Percentiles rank a stretch among this genome's conserved stretches.
Conservation (phyloP, 30 jellyfish, hydroid and myxozoan species). For the Haliclystus octoradiatus region DNA sequence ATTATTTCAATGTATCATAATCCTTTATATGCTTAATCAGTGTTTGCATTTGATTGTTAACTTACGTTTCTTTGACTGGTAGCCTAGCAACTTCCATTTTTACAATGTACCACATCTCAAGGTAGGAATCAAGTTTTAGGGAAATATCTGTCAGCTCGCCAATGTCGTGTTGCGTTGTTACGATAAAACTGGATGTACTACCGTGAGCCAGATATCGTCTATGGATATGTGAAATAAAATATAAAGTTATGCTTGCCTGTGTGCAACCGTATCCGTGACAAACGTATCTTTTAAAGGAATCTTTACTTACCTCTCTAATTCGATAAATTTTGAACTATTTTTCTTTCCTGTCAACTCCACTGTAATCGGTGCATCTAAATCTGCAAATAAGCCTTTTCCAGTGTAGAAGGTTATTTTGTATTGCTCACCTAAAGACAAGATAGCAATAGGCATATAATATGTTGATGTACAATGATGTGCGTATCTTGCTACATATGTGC, state of each 20-base stretch:
- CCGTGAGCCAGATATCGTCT: slow-evolving; percentile 54
- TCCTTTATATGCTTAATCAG: not conserved
- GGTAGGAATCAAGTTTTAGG: slow-evolving; percentile 37
- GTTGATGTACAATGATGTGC: too few relatives aligned
- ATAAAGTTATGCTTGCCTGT: too few relatives aligned
- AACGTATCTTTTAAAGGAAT: not conserved
- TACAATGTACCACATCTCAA: slow-evolving; percentile 49
- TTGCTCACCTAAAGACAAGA: slow-evolving; percentile 20
- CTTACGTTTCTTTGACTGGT: slow-evolving; percentile 32
- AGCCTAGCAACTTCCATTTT: slow-evolving; percentile 30
- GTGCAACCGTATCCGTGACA: too few relatives aligned
- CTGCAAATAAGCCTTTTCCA: slow-evolving; percentile 29
- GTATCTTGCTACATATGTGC: too few relatives aligned
- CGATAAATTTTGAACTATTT: slow-evolving; percentile 22
- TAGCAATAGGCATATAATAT: too few relatives aligned
- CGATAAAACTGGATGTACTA: slow-evolving; percentile 28
- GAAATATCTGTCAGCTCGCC: slow-evolving; percentile 40
- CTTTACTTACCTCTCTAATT: slow-evolving; percentile 24
- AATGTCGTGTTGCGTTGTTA: slow-evolving; percentile 19
- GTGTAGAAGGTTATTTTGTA: slow-evolving; percentile 51
- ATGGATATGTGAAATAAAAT: not conserved
- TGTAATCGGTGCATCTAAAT: slow-evolving; percentile 30
- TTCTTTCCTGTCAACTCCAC: slow-evolving; percentile 30
- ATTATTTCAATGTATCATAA: too few relatives aligned
- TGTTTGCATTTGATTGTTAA: too few relatives aligned